Conservation (phyloP, 2,797 vertebrate genomes). For the Aulostomus chinensis region DNA sequence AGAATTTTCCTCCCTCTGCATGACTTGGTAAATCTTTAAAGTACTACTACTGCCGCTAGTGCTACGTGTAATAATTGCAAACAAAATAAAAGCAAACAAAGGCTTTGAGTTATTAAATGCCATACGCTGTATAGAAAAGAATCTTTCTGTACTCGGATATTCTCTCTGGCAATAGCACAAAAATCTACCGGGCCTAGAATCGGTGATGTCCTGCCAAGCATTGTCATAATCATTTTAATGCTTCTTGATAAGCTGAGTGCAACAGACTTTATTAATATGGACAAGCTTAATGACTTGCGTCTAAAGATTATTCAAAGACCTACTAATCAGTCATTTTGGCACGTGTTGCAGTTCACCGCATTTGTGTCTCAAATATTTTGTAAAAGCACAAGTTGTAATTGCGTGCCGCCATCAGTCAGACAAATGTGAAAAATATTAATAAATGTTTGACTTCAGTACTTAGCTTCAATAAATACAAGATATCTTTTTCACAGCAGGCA, state of each 20-base stretch:
- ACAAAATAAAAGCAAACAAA: no score
- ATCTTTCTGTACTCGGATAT: no score
- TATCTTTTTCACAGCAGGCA: background rate
- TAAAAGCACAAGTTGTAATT: background rate
- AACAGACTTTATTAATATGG: conserved; percentile 43
- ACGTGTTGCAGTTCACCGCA: conserved; percentile 4
- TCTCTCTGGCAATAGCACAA: conserved; percentile 30
- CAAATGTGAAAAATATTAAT: no score
- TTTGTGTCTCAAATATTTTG: background rate
- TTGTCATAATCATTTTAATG: conserved; percentile 46
- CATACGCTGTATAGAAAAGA: no score
- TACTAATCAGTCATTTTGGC: conserved; percentile 33
- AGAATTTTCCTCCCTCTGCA: no score
- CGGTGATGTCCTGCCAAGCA: conserved; percentile 45
- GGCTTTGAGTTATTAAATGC: no score
- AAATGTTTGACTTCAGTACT: background rate
- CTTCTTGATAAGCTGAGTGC: conserved; percentile 49
- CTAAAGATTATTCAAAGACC: conserved; percentile 42
- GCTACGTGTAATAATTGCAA: no score
- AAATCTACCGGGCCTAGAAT: conserved; percentile 25
- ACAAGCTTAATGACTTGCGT: conserved; percentile 37
- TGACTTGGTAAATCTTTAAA: no score
- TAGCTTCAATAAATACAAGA: background rate
- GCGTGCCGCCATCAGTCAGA: no score
- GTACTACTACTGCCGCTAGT: no score